Evolutionary conservation across 2,113 vertebrate genomes (phyloP).

Genomic region (Phoenicopterus ruber): DNA sequence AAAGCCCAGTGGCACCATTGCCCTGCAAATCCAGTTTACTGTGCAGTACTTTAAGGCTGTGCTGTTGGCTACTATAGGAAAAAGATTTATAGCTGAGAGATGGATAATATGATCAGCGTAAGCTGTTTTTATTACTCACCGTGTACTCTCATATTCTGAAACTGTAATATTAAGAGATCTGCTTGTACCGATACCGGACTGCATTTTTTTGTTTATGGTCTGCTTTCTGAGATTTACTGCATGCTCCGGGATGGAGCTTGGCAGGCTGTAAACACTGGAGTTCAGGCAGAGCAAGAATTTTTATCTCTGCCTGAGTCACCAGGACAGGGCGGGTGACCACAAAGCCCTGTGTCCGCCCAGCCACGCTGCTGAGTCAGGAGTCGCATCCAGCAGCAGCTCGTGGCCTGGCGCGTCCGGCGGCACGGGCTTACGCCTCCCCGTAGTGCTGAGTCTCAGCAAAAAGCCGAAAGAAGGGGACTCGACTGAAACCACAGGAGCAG

Average conservation of each 20-base stretch:
- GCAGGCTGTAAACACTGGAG: neutral
- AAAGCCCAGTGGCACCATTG: neutral
- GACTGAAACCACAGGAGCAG: neutral
- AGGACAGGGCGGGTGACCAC: constrained; percentile 3
- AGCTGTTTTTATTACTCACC: neutral
- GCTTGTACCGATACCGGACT: neutral
- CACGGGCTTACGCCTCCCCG: neutral
- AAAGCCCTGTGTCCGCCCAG: neutral
- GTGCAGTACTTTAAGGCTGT: neutral
- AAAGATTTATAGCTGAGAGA: neutral
- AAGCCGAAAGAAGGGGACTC: neutral
- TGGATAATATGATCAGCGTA: neutral
- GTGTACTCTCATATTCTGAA: neutral
- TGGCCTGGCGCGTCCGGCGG: neutral
- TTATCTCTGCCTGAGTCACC: constrained; percentile 16
- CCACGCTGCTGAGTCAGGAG: constrained; percentile 38
- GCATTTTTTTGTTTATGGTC: constrained; percentile 9
- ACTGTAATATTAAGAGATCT: neutral
- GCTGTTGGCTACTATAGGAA: neutral
- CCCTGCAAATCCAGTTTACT: neutral
- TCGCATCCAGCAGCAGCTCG: neutral
- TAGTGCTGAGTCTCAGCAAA: constrained; percentile 21
- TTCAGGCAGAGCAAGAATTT: neutral
- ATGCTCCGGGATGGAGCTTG: neutral
- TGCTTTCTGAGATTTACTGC: neutral